Conservation (phyloP, 2,113 vertebrate species). For the Leuciscus idus region DNA sequence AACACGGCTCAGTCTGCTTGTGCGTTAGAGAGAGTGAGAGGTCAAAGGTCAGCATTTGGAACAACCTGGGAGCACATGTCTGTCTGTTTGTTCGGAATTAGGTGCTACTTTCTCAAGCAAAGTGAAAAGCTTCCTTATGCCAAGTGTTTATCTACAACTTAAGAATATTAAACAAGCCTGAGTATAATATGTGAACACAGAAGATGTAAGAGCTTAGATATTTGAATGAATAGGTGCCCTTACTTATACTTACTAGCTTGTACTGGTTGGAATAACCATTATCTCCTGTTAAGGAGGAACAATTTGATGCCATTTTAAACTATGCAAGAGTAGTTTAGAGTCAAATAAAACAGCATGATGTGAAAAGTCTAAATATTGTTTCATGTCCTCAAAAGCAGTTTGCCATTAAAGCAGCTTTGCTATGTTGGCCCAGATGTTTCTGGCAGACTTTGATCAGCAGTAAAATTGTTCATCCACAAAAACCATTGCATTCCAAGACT, state of each 20-base stretch:
- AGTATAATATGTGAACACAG: conserved; percentile 7
- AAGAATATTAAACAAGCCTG: conserved; percentile 65
- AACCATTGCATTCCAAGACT: conserved; percentile 23
- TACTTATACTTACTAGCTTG: not conserved
- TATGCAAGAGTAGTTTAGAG: conserved; percentile 27
- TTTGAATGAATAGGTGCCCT: not conserved
- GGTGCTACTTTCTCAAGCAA: conserved; percentile 60
- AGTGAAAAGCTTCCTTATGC: conserved; percentile 74
- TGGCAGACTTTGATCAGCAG: conserved; percentile 35
- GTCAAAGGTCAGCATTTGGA: conserved; percentile 63
- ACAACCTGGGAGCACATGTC: conserved; percentile 62
- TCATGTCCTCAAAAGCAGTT: conserved; percentile 30
- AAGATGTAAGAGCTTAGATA: not conserved
- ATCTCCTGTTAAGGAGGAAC: not conserved
- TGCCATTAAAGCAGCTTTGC: conserved; percentile 20
- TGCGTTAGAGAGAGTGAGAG: conserved; percentile 26
- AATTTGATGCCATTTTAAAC: conserved; percentile 1
- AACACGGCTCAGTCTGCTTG: not conserved
- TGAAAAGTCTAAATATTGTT: conserved; percentile 41
- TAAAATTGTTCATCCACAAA: not conserved
- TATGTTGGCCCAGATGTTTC: conserved; percentile 13
- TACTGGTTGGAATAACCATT: not conserved
- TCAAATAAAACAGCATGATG: conserved; percentile 19
- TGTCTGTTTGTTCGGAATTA: conserved; percentile 61
- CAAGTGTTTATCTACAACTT: conserved; percentile 66